Evolutionary conservation across 2,888 invertebrate genomes (phyloP).

Genomic region (Galeruca laticollis): DNA sequence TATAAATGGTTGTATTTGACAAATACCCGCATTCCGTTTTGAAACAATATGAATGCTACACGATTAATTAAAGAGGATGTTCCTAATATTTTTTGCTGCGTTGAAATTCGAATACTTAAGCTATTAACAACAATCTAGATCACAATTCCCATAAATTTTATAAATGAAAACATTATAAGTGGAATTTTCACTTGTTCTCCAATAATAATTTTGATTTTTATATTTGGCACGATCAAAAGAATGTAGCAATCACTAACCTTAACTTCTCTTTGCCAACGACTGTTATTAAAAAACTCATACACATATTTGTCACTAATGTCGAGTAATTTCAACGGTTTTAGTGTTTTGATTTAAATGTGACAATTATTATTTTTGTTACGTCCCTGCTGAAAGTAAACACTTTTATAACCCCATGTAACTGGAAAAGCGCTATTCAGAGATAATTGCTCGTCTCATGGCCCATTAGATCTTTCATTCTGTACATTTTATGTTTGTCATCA

Average conservation of each 20-base stretch:
- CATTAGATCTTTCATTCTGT: slow-evolving; percentile 48
- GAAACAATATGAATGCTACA: no score
- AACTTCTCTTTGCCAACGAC: not conserved
- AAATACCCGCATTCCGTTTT: no score
- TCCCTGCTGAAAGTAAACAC: slow-evolving; percentile 37
- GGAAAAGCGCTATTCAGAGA: slow-evolving; percentile 50
- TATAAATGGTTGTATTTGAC: no score
- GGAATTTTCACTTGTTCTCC: not conserved
- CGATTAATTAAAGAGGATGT: no score
- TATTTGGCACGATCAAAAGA: not conserved
- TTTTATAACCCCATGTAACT: slow-evolving; percentile 45
- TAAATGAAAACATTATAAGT: not conserved
- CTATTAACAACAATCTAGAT: no score
- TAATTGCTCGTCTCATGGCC: slow-evolving; percentile 52
- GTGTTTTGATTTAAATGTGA: not conserved
- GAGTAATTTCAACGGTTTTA: no score
- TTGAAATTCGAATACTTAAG: no score
- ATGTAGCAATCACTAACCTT: not conserved
- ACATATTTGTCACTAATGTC: not conserved
- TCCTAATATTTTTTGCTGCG: no score
- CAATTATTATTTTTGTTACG: slow-evolving; percentile 1
- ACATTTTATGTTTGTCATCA: slow-evolving; percentile 17
- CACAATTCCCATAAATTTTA: no score
- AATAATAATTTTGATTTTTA: not conserved
- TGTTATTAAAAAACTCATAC: not conserved